Conservation (phyloP, 2,113 vertebrate species). For the Pavo muticus region DNA sequence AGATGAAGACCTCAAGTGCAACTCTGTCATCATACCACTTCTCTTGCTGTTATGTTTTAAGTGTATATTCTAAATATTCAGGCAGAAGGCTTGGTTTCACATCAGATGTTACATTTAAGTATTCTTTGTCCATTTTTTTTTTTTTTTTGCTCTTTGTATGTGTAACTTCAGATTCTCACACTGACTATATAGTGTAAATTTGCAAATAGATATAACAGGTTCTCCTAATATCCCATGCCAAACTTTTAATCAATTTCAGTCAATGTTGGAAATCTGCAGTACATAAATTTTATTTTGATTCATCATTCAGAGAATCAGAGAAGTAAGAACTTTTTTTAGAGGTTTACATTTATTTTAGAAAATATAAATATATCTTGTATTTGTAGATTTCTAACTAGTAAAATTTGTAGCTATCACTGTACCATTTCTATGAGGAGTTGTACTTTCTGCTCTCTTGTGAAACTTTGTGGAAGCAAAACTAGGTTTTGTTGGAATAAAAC, state of each 20-base stretch:
- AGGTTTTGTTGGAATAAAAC: not conserved
- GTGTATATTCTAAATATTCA: not conserved
- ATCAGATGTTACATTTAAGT: not conserved
- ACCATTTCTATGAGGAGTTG: not conserved
- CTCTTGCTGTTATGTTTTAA: not conserved
- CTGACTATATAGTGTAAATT: not conserved
- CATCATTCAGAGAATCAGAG: not conserved
- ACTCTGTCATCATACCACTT: accelerated
- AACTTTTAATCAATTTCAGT: not conserved
- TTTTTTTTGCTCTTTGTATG: not conserved
- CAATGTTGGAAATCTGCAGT: not conserved
- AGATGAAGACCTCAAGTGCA: not conserved
- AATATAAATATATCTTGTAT: not conserved
- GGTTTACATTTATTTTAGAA: not conserved
- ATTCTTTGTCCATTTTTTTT: not conserved
- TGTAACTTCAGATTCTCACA: not conserved
- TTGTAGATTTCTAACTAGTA: not conserved
- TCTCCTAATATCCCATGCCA: not conserved
- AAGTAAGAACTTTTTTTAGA: not conserved
- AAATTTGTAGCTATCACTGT: not conserved
- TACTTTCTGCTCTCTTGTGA: not conserved
- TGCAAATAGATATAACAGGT: not conserved
- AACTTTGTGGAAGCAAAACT: not conserved
- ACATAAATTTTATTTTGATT: not conserved
- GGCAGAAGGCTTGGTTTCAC: accelerated